Evolutionary conservation across 2,113 vertebrate genomes (phyloP), one percentile per base, ranked within the genome.

Genomic region (Corvus moneduloides): DNA sequence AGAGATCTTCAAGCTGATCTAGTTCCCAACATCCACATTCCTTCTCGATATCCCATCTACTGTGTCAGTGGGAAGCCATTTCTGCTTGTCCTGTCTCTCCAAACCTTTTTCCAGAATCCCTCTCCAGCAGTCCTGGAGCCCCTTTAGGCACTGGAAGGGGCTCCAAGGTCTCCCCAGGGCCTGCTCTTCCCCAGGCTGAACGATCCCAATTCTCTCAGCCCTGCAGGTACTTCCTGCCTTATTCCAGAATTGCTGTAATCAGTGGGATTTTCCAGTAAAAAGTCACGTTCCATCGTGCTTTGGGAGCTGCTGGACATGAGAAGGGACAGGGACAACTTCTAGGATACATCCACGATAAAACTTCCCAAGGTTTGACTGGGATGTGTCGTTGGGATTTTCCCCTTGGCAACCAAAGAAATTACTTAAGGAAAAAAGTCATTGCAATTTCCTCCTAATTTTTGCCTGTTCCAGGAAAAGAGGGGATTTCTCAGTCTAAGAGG

Each of bases 181-280:
- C 63, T 69, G 35, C 18, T 23, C 44, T 9, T 37, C 48, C 15
- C 24, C 23, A 21, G 27, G 8, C 7, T 46, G 78, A 61, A 32
- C 14, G 8, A n/a, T 22, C 55, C 54, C 12, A 43, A 6, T 33
- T 39, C 22, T 33, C 49, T 33, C 32, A 33, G 19, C 32, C 78
- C 62, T 61, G 43, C 7, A 39, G 54, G 13, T 30, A 4, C 14
- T 32, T 0, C 0, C 4, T 44, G 41, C 13, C 19, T 56, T 17
- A 7, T 27, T 66, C 56, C 51, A 51, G 3, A 1, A 0, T 20
- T 0, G 0, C 37, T 52, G 44, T 2, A 14, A 16, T 28, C 55
- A 9, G n/a, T 6, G 56, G 59, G 48, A 61, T 91, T 77, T 90
- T n/a, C 55, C 72, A 84, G 54, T 8, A 23, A 43, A 24, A 56